phyloP scores from a whole-genome alignment of 2,113 vertebrate species.

The Lasiurus cinereus region DNA sequence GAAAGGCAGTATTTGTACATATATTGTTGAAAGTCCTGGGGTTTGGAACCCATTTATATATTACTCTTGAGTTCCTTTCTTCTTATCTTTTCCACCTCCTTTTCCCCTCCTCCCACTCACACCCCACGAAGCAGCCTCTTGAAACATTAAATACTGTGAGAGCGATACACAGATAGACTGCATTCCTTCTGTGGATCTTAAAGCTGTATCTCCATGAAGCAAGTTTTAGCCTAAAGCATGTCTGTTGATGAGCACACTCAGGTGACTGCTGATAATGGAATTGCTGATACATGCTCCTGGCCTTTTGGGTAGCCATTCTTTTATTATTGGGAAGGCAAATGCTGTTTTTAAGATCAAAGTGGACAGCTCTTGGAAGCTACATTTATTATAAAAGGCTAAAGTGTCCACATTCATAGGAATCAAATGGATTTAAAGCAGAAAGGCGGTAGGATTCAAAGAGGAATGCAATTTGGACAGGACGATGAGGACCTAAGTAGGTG shows the following conservation, averaged over 20 bases:
- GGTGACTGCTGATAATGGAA: slow-evolving; percentile 26
- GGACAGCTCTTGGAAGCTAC: slow-evolving; percentile 66
- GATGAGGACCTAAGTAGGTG: neutral
- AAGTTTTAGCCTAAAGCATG: slow-evolving; percentile 49
- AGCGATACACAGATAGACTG: neutral
- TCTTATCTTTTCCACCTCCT: neutral
- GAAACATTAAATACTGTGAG: slow-evolving; percentile 16
- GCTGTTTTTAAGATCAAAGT: slow-evolving; percentile 68
- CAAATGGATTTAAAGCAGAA: slow-evolving; percentile 64
- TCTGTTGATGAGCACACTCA: slow-evolving; percentile 40
- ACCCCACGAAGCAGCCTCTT: neutral
- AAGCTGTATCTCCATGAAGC: slow-evolving; percentile 15
- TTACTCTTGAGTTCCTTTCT: neutral
- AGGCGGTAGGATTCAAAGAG: neutral
- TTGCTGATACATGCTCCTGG: slow-evolving; percentile 26
- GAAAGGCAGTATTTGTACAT: slow-evolving; percentile 25
- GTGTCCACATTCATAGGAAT: slow-evolving; percentile 53
- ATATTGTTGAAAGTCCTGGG: neutral
- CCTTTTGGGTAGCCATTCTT: slow-evolving; percentile 59
- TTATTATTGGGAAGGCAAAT: slow-evolving; percentile 59
- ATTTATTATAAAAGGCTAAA: slow-evolving; percentile 40
- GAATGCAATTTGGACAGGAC: slow-evolving; percentile 26
- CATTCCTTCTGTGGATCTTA: neutral
- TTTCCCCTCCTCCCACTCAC: neutral
- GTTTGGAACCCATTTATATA: neutral